Base-by-base conservation (phyloP, 2,797 vertebrate genomes). In the Megalops cyprinoides region DNA sequence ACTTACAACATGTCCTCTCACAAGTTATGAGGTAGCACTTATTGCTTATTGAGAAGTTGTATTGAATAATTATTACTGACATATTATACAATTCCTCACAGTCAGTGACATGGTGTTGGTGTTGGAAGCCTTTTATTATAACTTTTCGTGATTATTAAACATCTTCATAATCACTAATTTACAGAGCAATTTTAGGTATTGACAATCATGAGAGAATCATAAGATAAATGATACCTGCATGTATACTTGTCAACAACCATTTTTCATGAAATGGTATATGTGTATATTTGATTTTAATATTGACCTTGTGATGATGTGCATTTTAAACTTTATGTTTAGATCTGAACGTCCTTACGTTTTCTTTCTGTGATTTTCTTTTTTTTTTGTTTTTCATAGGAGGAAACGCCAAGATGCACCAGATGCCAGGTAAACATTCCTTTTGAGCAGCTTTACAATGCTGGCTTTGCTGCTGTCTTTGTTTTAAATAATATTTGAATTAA, bases 1-100 rank as follows among this genome's bases (percentile, higher is more conserved):
- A 96, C 69, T 93, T 95, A 85, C 91, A 90, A 76, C 91, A 95
- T 81, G 83, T 88, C 56, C 69, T 91, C 77, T 86, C 58, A 79
- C 18, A 77, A 20, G 39, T 34, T 65, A 20, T 91, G 55, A 90
- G 94, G 94, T 95, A 93, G 85, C 15, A 62, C 37, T 14, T 23
- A 55, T 77, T 34, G 1, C 77, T 1, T 79, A 4, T 60, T 31
- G 0, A 62, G 14, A 14, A 31, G 12, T 62, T 34, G 60, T 62
- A 31, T 31, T 31, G 58, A 62, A 12, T 28, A 4, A 62, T 77
- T 56, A 23, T 60, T 28, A 18, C 18, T 9, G 51, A 77, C 20
- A 18, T n/a, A 39, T 6, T 15, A 73, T 25, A 25, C 62, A 37
- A 1, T 20, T 69, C 23, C 44, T n/a, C n/a, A n/a, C n/a, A n/a